These are phyloP conservation scores for Epinephelus malabaricus DNA, from an alignment of 2,797 vertebrate species.

Conservation along the genomic window DNA sequence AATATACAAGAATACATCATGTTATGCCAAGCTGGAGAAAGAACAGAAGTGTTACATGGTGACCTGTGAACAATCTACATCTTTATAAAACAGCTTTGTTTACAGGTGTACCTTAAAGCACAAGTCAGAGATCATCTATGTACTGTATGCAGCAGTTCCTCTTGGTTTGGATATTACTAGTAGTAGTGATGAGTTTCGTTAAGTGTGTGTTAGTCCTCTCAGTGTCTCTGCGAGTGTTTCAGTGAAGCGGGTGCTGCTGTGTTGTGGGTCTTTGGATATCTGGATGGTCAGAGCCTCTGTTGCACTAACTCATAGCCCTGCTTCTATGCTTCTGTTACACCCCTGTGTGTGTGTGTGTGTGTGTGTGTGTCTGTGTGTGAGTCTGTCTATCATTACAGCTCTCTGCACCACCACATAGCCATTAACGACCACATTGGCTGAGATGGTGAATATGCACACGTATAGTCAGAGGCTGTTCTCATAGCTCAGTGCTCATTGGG, in stretches of 20 bases:
- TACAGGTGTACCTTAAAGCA: constrained; percentile 90
- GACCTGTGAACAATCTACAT: constrained; percentile 86
- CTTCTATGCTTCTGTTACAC: constrained; percentile 46
- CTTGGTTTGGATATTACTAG: constrained; percentile 73
- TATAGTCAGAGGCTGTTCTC: constrained; percentile 77
- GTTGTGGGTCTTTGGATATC: constrained; percentile 77
- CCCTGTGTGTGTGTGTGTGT: constrained; percentile 14
- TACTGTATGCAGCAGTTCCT: constrained; percentile 86
- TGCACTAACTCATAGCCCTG: constrained; percentile 72
- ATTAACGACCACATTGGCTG: constrained; percentile 69
- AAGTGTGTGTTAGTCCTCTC: constrained; percentile 65
- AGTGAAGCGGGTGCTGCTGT: constrained; percentile 66
- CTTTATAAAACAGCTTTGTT: constrained; percentile 87
- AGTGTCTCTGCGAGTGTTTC: constrained; percentile 61
- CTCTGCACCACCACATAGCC: constrained; percentile 69
- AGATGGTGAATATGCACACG: constrained; percentile 72
- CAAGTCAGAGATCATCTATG: constrained; percentile 79
- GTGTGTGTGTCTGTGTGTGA: constrained; percentile 21
- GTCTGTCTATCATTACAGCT: constrained; percentile 72
- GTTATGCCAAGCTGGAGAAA: constrained; percentile 82
- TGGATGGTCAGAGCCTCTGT: constrained; percentile 71
- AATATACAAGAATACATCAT: constrained; percentile 90
- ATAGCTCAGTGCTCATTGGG: constrained; percentile 77
- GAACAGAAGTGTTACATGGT: constrained; percentile 82
- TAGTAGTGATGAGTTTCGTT: constrained; percentile 70